Evolutionary conservation across 2,113 vertebrate species (phyloP).

Genomic region (Hylia prasina): DNA sequence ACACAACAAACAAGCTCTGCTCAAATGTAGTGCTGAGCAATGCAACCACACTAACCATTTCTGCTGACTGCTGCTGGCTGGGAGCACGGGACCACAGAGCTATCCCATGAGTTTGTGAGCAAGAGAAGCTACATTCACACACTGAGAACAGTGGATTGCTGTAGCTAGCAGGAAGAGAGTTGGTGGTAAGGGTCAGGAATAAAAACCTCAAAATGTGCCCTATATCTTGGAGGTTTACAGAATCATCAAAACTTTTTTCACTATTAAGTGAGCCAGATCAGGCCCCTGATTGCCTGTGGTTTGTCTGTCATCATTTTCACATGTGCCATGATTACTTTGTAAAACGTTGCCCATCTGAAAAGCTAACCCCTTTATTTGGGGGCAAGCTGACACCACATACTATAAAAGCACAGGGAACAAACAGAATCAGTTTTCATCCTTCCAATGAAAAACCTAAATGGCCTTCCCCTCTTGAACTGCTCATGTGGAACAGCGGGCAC

Average conservation of each 20-base stretch:
- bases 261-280: neutral
- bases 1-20: neutral
- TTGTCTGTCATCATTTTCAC: constrained; percentile 10
- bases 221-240: neutral
- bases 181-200: neutral
- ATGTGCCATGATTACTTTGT: neutral
- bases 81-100: neutral
- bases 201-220: constrained; percentile 19
- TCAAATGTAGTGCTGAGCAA: neutral
- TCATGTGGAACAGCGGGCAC: neutral
- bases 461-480: neutral
- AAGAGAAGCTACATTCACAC: neutral
- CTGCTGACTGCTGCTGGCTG: constrained; percentile 46
- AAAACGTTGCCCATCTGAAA: neutral
- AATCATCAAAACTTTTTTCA: neutral
- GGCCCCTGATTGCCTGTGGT: neutral
- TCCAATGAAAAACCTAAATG: neutral
- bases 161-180: neutral
- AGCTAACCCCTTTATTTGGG: constrained; percentile 22
- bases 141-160: neutral
- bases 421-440: neutral
- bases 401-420: neutral
- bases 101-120: neutral
- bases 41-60: constrained; percentile 35
- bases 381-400: neutral